Conservation (phyloP, 2,888 invertebrate species). For the Alviniconcha strummeri region DNA sequence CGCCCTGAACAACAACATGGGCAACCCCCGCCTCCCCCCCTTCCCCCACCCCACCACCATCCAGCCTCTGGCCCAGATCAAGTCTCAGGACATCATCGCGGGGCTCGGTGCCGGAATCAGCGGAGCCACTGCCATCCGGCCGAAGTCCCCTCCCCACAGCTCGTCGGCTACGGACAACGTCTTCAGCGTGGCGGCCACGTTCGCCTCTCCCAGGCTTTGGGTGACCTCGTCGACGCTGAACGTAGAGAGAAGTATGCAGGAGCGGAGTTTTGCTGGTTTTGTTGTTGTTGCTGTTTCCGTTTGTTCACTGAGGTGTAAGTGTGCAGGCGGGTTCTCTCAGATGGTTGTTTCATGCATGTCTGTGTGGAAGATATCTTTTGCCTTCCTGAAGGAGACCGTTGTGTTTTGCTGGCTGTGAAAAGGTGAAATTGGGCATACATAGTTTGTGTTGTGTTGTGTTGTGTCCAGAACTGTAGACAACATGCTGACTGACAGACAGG, state of each 20-base stretch:
- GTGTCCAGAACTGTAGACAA: too few relatives aligned
- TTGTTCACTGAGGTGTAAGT: neutral
- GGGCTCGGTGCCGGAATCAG: slow-evolving; percentile 49
- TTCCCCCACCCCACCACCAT: slow-evolving; percentile 89
- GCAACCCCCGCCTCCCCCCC: slow-evolving; percentile 92
- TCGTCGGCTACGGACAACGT: slow-evolving; percentile 80
- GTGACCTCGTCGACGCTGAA: slow-evolving; percentile 74
- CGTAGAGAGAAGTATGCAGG: slow-evolving; percentile 29
- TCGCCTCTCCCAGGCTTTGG: slow-evolving; percentile 86
- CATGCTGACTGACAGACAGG: too few relatives aligned
- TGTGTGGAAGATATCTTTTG: too few relatives aligned
- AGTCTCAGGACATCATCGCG: slow-evolving; percentile 74
- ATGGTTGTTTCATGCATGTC: too few relatives aligned
- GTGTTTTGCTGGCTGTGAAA: too few relatives aligned
- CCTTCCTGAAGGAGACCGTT: too few relatives aligned
- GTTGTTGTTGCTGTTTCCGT: neutral
- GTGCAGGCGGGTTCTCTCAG: neutral
- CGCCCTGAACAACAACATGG: slow-evolving; percentile 70
- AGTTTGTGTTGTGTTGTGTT: too few relatives aligned
- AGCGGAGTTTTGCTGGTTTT: neutral
- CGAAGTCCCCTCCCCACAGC: slow-evolving; percentile 55
- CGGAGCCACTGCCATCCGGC: slow-evolving; percentile 40
- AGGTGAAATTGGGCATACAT: too few relatives aligned
- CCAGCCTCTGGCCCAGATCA: slow-evolving; percentile 89
- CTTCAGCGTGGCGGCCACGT: slow-evolving; percentile 85